These are phyloP conservation scores for Larimichthys crocea DNA, from an alignment of 2,113 vertebrate genomes.

Conservation along the genomic window DNA sequence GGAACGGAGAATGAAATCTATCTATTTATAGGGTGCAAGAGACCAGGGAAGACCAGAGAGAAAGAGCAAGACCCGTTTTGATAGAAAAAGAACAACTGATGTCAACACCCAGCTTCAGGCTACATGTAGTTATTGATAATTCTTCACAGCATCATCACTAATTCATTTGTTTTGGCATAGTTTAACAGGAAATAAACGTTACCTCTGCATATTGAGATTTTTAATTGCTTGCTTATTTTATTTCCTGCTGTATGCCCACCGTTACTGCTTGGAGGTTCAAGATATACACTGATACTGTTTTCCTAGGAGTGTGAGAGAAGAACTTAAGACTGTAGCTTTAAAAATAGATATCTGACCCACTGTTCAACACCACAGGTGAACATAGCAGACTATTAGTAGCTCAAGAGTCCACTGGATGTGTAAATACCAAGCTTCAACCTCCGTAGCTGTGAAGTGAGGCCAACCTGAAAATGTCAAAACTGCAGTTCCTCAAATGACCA, in stretches of 20 bases:
- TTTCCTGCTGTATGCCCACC: background rate
- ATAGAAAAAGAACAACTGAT: constrained; percentile 54
- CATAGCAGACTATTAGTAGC: no score
- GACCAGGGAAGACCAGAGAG: constrained; percentile 1
- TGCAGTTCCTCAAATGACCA: no score
- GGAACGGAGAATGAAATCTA: constrained; percentile 18
- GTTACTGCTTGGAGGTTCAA: background rate
- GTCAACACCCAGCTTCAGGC: constrained; percentile 51
- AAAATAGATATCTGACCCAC: no score
- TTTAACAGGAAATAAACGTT: background rate
- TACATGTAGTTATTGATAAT: constrained; percentile 4
- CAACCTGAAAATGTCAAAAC: no score
- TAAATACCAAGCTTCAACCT: no score
- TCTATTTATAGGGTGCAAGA: constrained; percentile 14
- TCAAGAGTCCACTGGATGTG: no score
- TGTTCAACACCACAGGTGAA: no score
- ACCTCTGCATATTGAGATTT: background rate
- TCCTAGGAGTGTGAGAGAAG: no score
- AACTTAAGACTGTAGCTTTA: no score
- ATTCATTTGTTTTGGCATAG: background rate
- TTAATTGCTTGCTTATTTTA: background rate
- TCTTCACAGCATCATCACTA: background rate
- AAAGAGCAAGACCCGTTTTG: constrained; percentile 20
- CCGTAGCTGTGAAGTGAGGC: no score
- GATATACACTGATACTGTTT: background rate